A percentile compares a stretch with the other conserved stretches of the same genome.
Evolutionary conservation across 2,113 vertebrate species (phyloP).

Genomic region (Psilopogon haemacephalus): DNA sequence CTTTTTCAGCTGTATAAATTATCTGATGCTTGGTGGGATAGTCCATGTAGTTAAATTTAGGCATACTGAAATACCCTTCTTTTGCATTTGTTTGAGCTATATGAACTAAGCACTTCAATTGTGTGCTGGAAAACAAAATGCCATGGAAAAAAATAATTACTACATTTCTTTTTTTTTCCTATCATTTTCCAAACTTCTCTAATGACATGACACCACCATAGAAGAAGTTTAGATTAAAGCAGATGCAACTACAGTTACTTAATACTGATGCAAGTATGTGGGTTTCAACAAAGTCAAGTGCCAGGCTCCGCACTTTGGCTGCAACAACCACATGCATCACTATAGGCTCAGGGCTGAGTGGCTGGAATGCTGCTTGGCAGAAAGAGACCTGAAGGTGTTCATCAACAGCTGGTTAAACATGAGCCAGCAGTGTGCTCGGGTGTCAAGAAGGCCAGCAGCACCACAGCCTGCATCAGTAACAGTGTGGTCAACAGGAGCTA

Average conservation of each 20-base stretch:
- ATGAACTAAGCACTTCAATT: neutral
- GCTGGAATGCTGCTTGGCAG: too few species aligned
- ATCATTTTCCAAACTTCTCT: neutral
- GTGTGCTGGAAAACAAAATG: neutral
- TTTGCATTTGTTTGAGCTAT: neutral
- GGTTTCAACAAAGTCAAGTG: neutral
- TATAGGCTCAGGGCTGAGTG: too few species aligned
- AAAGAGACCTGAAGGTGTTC: too few species aligned
- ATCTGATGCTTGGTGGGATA: neutral
- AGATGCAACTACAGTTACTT: neutral
- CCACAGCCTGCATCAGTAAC: too few species aligned
- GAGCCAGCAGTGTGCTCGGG: too few species aligned
- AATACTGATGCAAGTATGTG: neutral
- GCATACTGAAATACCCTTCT: neutral
- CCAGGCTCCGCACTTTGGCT: too few species aligned
- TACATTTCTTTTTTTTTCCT: neutral
- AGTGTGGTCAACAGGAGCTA: too few species aligned
- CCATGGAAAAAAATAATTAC: neutral
- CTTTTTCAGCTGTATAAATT: neutral
- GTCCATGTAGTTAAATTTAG: neutral
- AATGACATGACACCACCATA: neutral
- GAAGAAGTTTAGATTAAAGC: neutral
- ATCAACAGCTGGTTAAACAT: too few species aligned
- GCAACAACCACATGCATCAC: too few species aligned
- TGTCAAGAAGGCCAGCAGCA: too few species aligned